Percentiles rank a stretch among this genome's conserved stretches.
These are phyloP conservation scores for Mechanitis mazaeus DNA, from an alignment of 2,888 invertebrate genomes.

Conservation along the genomic window DNA sequence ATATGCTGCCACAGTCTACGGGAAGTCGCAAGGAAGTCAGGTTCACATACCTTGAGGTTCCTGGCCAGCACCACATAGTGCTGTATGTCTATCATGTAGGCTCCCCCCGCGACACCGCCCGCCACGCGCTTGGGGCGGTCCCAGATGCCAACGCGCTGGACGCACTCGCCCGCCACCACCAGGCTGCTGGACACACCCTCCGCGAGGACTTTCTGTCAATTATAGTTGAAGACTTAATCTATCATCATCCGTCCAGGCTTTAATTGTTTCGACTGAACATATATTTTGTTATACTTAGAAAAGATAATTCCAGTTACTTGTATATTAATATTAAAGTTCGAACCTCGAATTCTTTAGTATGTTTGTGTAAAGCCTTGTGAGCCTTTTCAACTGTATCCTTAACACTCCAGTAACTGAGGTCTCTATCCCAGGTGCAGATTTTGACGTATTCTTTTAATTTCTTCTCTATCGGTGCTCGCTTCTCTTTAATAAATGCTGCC, in stretches of 20 bases:
- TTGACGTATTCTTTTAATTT: constrained; percentile 95
- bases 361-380: constrained; percentile 90
- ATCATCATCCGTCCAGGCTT: no score
- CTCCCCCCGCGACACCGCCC: constrained; percentile 59
- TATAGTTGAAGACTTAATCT: background rate
- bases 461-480: constrained; percentile 91
- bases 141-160: constrained; percentile 76
- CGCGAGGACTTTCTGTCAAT: constrained; percentile 71
- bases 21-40: no score
- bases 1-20: no score
- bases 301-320: background rate
- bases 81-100: constrained; percentile 69
- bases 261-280: no score
- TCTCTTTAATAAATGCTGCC: constrained; percentile 78
- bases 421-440: constrained; percentile 95
- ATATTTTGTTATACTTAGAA: background rate
- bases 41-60: constrained; percentile 53
- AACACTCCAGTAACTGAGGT: constrained; percentile 95
- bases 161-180: constrained; percentile 55
- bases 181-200: constrained; percentile 67
- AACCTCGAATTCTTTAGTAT: constrained; percentile 89
- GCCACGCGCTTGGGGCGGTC: constrained; percentile 76
- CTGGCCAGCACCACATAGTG: constrained; percentile 53
- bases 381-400: constrained; percentile 92
- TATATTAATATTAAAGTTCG: background rate